Percentiles rank a stretch among this genome's conserved stretches.
phyloP scores from a whole-genome alignment of 2,888 invertebrate genomes.

The Psococerastis gibbosa region DNA sequence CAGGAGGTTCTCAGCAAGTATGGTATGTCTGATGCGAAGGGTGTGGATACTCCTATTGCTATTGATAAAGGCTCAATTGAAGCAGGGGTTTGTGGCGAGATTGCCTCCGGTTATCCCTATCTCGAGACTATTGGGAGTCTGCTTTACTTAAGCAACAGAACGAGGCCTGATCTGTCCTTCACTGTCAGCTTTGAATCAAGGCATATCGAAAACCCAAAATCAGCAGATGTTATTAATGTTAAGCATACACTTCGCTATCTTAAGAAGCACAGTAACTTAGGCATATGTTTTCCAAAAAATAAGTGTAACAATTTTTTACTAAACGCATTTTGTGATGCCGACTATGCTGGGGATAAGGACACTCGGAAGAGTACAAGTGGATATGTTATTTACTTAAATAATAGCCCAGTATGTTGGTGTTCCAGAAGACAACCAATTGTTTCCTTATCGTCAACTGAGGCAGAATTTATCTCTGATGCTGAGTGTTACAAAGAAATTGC shows the following conservation, averaged over 20 bases:
- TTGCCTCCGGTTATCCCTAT: slow-evolving; percentile 14
- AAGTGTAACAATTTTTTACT: not conserved
- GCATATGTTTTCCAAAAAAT: slow-evolving; percentile 10
- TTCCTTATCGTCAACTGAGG: slow-evolving; percentile 17
- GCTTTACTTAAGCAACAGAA: slow-evolving; percentile 14
- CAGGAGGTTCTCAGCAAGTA: slow-evolving; percentile 15
- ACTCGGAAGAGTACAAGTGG: slow-evolving; percentile 13
- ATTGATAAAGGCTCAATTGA: not conserved
- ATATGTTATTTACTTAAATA: slow-evolving; percentile 9
- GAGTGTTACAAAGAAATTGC: slow-evolving; percentile 17
- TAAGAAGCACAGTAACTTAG: slow-evolving; percentile 13
- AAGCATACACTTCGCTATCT: slow-evolving; percentile 14
- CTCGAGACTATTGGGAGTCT: slow-evolving; percentile 17
- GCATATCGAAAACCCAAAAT: slow-evolving; percentile 16
- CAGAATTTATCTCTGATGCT: slow-evolving; percentile 19
- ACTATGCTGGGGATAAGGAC: slow-evolving; percentile 6
- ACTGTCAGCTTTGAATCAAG: slow-evolving; percentile 15
- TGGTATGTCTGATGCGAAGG: slow-evolving; percentile 14
- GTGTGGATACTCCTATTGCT: slow-evolving; percentile 9
- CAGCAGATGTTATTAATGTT: slow-evolving; percentile 14
- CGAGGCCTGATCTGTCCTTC: slow-evolving; percentile 15
- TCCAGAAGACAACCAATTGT: slow-evolving; percentile 18
- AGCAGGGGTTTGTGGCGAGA: not conserved
- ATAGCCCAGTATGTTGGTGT: slow-evolving; percentile 19
- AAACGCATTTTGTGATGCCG: slow-evolving; percentile 1